Percentiles rank a stretch among this genome's conserved stretches.
These are phyloP conservation scores for Nyctalus aviator DNA, from an alignment of 2,797 vertebrate species.

Conservation along the genomic window DNA sequence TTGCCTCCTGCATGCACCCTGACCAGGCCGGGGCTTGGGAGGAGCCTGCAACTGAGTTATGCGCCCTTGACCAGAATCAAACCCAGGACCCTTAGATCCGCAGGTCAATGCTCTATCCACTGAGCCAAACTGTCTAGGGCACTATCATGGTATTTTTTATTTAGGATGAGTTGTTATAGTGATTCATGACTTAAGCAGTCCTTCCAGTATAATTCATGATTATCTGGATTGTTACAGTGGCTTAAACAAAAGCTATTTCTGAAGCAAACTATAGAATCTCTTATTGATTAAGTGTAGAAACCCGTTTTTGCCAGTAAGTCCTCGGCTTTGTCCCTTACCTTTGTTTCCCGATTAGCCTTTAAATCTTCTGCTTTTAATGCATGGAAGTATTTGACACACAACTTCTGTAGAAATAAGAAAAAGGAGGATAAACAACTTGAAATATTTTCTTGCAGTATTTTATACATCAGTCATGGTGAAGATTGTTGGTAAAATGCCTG, in stretches of 20 bases:
- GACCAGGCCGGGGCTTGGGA: too few relatives aligned
- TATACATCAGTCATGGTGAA: constrained; percentile 26
- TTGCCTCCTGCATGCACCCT: too few relatives aligned
- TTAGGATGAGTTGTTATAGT: constrained; percentile 45
- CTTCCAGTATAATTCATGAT: neutral
- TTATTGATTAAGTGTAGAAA: constrained; percentile 19
- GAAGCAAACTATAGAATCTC: constrained; percentile 13
- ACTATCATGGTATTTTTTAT: constrained; percentile 20
- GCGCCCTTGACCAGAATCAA: too few relatives aligned
- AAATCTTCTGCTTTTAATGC: neutral
- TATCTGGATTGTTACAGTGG: neutral
- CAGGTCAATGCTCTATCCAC: too few relatives aligned
- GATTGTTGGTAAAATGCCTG: neutral
- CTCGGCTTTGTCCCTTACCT: neutral
- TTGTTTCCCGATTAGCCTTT: constrained; percentile 35
- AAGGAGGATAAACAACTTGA: neutral
- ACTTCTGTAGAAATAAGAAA: constrained; percentile 53
- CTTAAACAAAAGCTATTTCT: constrained; percentile 42
- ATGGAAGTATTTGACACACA: neutral
- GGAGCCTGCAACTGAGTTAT: too few relatives aligned
- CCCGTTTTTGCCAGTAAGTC: neutral
- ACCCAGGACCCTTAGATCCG: too few relatives aligned
- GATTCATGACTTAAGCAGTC: constrained; percentile 5
- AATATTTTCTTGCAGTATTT: constrained; percentile 13
- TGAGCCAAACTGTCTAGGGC: too few relatives aligned